Percentiles rank a stretch among this genome's conserved stretches.
Conservation (phyloP, 2,888 invertebrate species). For the Phyllotreta cruciferae region DNA sequence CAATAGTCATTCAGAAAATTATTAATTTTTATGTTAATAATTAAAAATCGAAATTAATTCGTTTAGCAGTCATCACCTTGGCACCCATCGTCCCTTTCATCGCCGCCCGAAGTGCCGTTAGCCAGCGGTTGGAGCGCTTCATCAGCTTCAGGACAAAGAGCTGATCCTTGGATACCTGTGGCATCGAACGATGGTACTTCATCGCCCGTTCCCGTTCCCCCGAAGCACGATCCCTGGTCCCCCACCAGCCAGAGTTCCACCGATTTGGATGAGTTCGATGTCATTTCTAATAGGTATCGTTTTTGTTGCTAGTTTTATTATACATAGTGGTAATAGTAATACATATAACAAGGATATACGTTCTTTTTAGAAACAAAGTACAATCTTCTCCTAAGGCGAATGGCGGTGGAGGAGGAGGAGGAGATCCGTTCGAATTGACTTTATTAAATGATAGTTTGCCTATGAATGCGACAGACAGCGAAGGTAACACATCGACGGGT, state of each 20-base stretch:
- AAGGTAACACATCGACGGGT: slow-evolving; percentile 60
- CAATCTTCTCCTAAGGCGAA: slow-evolving; percentile 50
- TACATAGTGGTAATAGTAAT: too few relatives aligned
- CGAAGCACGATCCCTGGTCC: slow-evolving; percentile 64
- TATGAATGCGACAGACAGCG: slow-evolving; percentile 40
- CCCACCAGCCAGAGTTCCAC: slow-evolving; percentile 62
- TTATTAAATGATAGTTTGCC: slow-evolving; percentile 65
- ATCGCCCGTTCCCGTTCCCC: slow-evolving; percentile 47
- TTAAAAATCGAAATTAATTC: too few relatives aligned
- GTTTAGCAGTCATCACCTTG: slow-evolving; percentile 66
- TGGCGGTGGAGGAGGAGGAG: slow-evolving; percentile 29
- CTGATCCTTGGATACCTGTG: slow-evolving; percentile 47
- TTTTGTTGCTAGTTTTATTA: not conserved
- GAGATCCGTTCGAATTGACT: slow-evolving; percentile 76
- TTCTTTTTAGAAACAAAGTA: slow-evolving; percentile 33
- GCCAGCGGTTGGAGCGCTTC: slow-evolving; percentile 66
- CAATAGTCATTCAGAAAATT: too few relatives aligned
- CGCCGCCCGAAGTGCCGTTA: slow-evolving; percentile 40
- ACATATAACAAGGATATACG: too few relatives aligned
- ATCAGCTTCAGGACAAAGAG: slow-evolving; percentile 37
- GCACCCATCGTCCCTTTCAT: slow-evolving; percentile 63
- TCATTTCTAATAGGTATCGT: slow-evolving; percentile 75
- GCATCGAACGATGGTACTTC: slow-evolving; percentile 30
- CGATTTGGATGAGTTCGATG: slow-evolving; percentile 88
- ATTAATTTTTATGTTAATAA: too few relatives aligned